A percentile compares a stretch with the other conserved stretches of the same genome.
Conservation (phyloP, 2,797 vertebrate species). For the Merluccius polli region DNA sequence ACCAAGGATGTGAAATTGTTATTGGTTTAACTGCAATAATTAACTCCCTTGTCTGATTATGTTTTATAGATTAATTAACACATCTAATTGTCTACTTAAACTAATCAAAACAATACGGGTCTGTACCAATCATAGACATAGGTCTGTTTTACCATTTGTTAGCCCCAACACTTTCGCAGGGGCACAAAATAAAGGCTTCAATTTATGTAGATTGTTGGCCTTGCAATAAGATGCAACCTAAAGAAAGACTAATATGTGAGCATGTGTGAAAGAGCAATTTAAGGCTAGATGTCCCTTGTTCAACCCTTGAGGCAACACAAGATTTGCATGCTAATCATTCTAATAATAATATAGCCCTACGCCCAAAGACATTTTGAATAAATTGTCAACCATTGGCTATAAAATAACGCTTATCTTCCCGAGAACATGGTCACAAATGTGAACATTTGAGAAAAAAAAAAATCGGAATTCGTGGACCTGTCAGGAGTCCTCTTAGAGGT, state of each 20-base stretch:
- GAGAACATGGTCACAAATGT: slow-evolving; percentile 67
- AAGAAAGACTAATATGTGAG: slow-evolving; percentile 72
- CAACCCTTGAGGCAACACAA: slow-evolving; percentile 73
- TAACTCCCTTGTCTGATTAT: background rate
- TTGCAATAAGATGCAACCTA: slow-evolving; percentile 76
- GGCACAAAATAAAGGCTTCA: slow-evolving; percentile 57
- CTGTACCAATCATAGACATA: background rate
- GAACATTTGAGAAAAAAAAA: slow-evolving; percentile 64
- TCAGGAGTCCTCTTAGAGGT: slow-evolving; percentile 31
- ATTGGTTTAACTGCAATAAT: background rate
- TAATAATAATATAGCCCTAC: slow-evolving; percentile 81
- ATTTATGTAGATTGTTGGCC: slow-evolving; percentile 68
- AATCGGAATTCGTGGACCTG: slow-evolving; percentile 65
- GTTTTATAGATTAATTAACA: background rate
- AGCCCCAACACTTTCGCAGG: slow-evolving; percentile 43
- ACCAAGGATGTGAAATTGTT: background rate
- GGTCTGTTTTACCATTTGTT: slow-evolving; percentile 13
- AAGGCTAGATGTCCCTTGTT: slow-evolving; percentile 72
- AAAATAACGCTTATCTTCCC: slow-evolving; percentile 72
- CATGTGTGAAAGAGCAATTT: slow-evolving; percentile 79
- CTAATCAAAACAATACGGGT: background rate
- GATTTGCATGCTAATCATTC: slow-evolving; percentile 83
- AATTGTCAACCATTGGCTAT: slow-evolving; percentile 72
- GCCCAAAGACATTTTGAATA: slow-evolving; percentile 73
- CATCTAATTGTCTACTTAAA: background rate